Conservation (phyloP, 2,888 invertebrate genomes). For the Rhagium mordax region DNA sequence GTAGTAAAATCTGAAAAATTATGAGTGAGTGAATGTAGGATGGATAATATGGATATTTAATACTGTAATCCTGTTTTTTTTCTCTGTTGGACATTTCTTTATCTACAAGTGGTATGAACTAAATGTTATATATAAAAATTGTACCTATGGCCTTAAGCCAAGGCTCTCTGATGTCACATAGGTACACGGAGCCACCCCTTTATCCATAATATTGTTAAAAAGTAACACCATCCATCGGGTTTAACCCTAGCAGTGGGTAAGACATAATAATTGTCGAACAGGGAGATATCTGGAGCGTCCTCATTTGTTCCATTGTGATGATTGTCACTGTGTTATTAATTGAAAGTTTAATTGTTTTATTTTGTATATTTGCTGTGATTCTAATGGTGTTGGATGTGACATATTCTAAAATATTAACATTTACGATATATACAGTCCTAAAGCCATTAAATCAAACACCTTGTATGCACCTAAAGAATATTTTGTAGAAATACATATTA, state of each 20-base stretch:
- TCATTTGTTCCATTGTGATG: constrained; percentile 62
- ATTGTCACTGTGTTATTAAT: constrained; percentile 61
- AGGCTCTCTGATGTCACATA: constrained; percentile 49
- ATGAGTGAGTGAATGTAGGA: constrained; percentile 60
- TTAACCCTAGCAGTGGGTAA: constrained; percentile 63
- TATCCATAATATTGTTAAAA: constrained; percentile 45
- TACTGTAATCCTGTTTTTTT: constrained; percentile 58
- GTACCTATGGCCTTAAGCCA: constrained; percentile 35
- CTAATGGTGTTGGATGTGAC: constrained; percentile 66
- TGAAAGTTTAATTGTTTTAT: constrained; percentile 59
- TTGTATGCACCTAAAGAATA: constrained; percentile 39
- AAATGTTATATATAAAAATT: constrained; percentile 28
- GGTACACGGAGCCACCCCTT: constrained; percentile 61
- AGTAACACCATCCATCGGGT: constrained; percentile 44
- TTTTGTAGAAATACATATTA: constrained; percentile 40
- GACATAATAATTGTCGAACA: constrained; percentile 62
- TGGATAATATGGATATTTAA: constrained; percentile 56
- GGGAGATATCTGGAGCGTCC: constrained; percentile 67
- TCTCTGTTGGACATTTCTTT: constrained; percentile 56
- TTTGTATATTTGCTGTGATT: constrained; percentile 69
- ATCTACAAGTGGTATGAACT: constrained; percentile 27
- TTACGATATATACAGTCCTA: constrained; percentile 51
- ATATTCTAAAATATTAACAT: constrained; percentile 65
- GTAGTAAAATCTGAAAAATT: constrained; percentile 51
- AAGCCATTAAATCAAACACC: constrained; percentile 55